Conservation (phyloP, 2,888 invertebrate species). For the Ariolimax columbianus region DNA sequence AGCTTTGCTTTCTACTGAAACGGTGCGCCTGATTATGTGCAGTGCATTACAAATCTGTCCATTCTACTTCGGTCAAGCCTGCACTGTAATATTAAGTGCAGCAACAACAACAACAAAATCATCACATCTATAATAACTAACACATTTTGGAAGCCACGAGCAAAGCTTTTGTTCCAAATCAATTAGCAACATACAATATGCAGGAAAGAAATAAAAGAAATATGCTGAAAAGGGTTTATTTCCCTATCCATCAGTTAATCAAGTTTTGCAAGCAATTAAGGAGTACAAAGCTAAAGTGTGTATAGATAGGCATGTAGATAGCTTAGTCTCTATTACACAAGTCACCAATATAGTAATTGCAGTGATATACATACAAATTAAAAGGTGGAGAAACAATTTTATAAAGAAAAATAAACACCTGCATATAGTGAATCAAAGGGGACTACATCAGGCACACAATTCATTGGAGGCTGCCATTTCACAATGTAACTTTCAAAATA, state of each 20-base stretch:
- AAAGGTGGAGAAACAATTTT: neutral
- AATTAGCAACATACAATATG: conserved; percentile 22
- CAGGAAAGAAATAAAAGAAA: conserved; percentile 7
- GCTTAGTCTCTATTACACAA: conserved; percentile 42
- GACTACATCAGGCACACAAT: neutral
- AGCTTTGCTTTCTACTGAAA: too few relatives aligned
- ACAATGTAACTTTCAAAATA: neutral
- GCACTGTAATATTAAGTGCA: too few relatives aligned
- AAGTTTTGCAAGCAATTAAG: conserved; percentile 42
- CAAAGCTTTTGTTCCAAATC: conserved; percentile 7
- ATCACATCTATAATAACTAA: too few relatives aligned
- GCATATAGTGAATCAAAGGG: neutral
- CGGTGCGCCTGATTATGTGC: too few relatives aligned
- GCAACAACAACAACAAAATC: too few relatives aligned
- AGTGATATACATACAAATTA: conserved; percentile 21
- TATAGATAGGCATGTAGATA: conserved; percentile 32
- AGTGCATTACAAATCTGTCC: too few relatives aligned
- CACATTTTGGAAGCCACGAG: conserved; percentile 5
- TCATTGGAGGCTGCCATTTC: neutral
- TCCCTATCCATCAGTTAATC: conserved; percentile 42
- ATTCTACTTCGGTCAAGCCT: too few relatives aligned
- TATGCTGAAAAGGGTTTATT: conserved; percentile 48
- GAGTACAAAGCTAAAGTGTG: conserved; percentile 44
- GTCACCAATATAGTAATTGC: conserved; percentile 38
- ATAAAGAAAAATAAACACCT: neutral